Conservation (phyloP, 1,140 invertebrate genomes). For the Drosophila ambigua region DNA sequence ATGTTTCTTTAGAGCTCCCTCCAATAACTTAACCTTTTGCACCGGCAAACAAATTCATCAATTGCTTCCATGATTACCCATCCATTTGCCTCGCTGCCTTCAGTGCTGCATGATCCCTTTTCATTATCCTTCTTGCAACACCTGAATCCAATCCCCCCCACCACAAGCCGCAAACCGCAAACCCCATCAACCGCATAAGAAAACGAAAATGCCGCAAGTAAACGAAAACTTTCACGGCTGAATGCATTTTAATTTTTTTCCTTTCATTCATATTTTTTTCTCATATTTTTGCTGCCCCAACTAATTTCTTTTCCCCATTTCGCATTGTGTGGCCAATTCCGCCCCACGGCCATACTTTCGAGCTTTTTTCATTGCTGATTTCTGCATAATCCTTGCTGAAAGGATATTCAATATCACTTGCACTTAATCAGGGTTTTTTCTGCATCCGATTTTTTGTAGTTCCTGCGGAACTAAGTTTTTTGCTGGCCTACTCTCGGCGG, state of each 20-base stretch:
- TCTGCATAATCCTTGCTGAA: slow-evolving; percentile 51
- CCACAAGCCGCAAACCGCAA: neutral
- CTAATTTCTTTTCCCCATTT: slow-evolving; percentile 44
- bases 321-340: slow-evolving; percentile 33
- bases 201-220: slow-evolving; percentile 74
- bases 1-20: too few species aligned
- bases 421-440: slow-evolving; percentile 51
- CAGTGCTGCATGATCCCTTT: too few species aligned
- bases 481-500: slow-evolving; percentile 15
- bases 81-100: too few species aligned
- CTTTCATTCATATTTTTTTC: slow-evolving; percentile 45
- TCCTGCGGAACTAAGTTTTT: slow-evolving; percentile 77
- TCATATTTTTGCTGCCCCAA: slow-evolving; percentile 14
- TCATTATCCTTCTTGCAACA: too few species aligned
- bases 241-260: slow-evolving; percentile 78
- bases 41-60: too few species aligned
- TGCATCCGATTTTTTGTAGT: slow-evolving; percentile 62
- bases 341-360: slow-evolving; percentile 11
- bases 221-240: slow-evolving; percentile 72
- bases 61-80: too few species aligned
- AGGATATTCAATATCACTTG: slow-evolving; percentile 67
- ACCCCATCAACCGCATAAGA: slow-evolving; percentile 29
- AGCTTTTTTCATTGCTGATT: slow-evolving; percentile 58
- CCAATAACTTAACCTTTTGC: too few species aligned
- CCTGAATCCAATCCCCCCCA: slow-evolving; percentile 1